phyloP scores from a whole-genome alignment of 2,888 invertebrate genomes.

The Caenorhabditis sp. region DNA sequence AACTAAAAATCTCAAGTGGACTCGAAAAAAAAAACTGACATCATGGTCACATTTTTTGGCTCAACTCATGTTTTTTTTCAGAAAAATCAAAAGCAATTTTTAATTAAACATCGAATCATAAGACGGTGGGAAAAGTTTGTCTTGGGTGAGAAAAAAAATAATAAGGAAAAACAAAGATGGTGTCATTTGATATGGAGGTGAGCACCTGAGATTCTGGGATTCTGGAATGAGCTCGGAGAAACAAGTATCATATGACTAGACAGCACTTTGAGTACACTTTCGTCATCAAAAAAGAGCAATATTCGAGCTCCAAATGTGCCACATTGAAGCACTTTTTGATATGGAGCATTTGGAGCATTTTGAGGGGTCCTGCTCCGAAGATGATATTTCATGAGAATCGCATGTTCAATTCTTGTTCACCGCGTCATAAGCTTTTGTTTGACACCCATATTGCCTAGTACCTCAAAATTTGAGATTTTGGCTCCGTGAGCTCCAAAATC shows the following conservation, averaged over 20 bases:
- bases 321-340: neutral
- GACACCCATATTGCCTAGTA: too few relatives aligned
- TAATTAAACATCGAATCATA: constrained; percentile 10
- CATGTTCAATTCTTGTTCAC: too few relatives aligned
- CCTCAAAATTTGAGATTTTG: too few relatives aligned
- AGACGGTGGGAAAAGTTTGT: neutral
- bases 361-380: neutral
- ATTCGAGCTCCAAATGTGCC: too few relatives aligned
- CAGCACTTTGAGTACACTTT: too few relatives aligned
- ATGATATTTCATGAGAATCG: too few relatives aligned
- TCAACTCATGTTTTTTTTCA: neutral
- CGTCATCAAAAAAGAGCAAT: too few relatives aligned
- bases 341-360: constrained; percentile 1
- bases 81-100: neutral
- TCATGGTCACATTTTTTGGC: constrained; percentile 8
- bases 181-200: neutral
- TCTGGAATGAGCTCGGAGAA: neutral
- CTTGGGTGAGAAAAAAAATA: neutral
- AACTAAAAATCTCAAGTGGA: neutral
- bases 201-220: neutral
- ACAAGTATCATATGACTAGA: too few relatives aligned
- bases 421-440: too few relatives aligned
- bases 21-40: constrained; percentile 7
- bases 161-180: neutral
- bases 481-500: neutral